Conservation (phyloP, 2,113 vertebrate species). For the Climacteris rufus region DNA sequence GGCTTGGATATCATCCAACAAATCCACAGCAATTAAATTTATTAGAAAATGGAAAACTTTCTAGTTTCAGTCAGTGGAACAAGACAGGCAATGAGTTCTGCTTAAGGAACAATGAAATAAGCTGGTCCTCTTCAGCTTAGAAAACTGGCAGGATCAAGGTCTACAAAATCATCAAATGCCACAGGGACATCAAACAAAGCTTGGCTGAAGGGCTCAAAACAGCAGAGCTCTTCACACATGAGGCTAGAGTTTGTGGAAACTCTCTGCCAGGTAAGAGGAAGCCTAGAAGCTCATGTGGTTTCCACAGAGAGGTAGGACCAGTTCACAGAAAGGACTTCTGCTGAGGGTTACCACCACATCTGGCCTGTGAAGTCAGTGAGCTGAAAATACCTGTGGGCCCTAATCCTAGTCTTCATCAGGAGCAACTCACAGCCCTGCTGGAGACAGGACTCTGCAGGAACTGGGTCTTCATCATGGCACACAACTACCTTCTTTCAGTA, state of each 20-base stretch:
- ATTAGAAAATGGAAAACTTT: conserved; percentile 24
- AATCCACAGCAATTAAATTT: background rate
- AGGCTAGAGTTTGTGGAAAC: background rate
- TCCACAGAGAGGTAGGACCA: background rate
- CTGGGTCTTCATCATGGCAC: background rate
- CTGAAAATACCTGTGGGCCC: background rate
- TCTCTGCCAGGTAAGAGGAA: background rate
- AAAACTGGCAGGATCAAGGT: background rate
- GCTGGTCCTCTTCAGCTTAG: background rate
- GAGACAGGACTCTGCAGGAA: background rate
- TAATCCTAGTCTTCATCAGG: background rate
- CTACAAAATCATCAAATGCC: background rate
- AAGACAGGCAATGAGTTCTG: background rate
- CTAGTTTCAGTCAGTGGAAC: background rate
- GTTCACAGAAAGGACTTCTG: background rate
- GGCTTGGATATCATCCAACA: conserved; percentile 8
- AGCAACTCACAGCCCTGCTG: background rate
- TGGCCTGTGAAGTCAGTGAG: background rate
- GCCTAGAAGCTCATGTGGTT: background rate
- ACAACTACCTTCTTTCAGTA: background rate
- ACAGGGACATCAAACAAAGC: background rate
- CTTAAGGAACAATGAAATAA: background rate
- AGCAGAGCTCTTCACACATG: background rate
- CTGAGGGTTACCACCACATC: background rate
- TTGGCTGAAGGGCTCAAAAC: background rate